Base-by-base conservation (phyloP, 2,113 vertebrate genomes). In the Sitta europaea region DNA sequence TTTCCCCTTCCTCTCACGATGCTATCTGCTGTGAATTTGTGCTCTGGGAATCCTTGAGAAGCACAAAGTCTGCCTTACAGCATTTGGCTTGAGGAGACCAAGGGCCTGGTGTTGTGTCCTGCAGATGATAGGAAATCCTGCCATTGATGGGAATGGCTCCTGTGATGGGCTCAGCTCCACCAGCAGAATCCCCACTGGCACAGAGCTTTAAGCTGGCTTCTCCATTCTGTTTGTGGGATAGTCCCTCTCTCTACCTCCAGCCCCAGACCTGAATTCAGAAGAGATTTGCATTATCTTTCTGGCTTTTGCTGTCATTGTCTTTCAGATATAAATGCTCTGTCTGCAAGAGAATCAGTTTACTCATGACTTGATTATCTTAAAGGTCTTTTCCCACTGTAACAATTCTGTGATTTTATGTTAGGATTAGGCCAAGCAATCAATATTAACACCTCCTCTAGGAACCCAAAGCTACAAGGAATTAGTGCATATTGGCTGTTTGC, bases 71-170 rank as follows among this genome's bases (percentile, higher is more conserved):
- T 43, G 7, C 75, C 81, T 42, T 28, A 19, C 12, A 82, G 40
- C 47, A 5, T 3, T 6, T 6, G 5, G 2, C 54, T 15, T 20
- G n/a, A 45, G 72, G 38, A 62, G 71, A 40, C 24, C 23, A 2
- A 29, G 51, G 48, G 33, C 48, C 63, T 76, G 53, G n/a, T 13
- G 36, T 6, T 88, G 51, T 94, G 14, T 55, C 59, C 6, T n/a
- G 79, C 27, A 18, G 74, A 51, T 6, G 43, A 17, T 36, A 74
- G 95, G 94, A 96, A 96, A 97, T 97, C 95, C 94, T 96, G 96
- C 63, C 88, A 81, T 77, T 95, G 75, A 94, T 54, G 79, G 72
- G 72, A 79, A 66, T 2, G 42, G 74, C 47, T 96, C 81, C 84
- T 66, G 33, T 7, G 29, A 11, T 9, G 57, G 50, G 33, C 71